phyloP scores from a whole-genome alignment of 2,797 vertebrate species.

The Poecilia picta region DNA sequence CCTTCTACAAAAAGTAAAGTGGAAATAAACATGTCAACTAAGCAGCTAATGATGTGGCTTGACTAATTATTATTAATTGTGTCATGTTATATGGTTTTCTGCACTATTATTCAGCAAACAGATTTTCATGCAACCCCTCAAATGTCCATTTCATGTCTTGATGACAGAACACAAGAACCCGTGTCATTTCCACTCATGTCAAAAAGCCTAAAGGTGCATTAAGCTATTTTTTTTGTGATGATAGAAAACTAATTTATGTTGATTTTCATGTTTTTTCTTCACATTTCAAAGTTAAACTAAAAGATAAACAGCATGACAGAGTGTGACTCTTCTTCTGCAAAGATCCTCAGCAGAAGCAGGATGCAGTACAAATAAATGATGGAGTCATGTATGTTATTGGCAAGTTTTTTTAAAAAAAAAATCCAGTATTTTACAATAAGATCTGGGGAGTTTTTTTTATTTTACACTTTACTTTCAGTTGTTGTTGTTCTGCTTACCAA shows the following conservation, averaged over 20 bases:
- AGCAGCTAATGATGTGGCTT: not conserved
- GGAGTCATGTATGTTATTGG: not conserved
- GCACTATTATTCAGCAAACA: not conserved
- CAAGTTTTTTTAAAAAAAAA: not conserved
- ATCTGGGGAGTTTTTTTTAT: not conserved
- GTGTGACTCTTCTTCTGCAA: not conserved
- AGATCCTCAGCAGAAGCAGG: not conserved
- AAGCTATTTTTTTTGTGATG: not conserved
- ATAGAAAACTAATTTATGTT: not conserved
- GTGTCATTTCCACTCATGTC: not conserved
- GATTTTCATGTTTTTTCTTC: not conserved
- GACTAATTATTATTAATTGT: not conserved
- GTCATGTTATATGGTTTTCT: not conserved
- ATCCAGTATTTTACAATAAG: not conserved
- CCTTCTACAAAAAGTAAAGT: not conserved
- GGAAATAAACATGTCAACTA: not conserved
- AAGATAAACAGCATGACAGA: not conserved
- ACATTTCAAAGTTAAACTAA: not conserved
- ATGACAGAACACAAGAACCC: not conserved
- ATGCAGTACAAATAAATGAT: not conserved
- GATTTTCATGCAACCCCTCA: not conserved
- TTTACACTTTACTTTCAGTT: not conserved
- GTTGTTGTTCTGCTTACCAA: not conserved
- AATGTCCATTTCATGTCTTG: not conserved
- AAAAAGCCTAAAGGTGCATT: not conserved